Evolutionary conservation across 2,113 vertebrate genomes (phyloP), one percentile per base, ranked within the genome.

Genomic region (Ochotona curzoniae): DNA sequence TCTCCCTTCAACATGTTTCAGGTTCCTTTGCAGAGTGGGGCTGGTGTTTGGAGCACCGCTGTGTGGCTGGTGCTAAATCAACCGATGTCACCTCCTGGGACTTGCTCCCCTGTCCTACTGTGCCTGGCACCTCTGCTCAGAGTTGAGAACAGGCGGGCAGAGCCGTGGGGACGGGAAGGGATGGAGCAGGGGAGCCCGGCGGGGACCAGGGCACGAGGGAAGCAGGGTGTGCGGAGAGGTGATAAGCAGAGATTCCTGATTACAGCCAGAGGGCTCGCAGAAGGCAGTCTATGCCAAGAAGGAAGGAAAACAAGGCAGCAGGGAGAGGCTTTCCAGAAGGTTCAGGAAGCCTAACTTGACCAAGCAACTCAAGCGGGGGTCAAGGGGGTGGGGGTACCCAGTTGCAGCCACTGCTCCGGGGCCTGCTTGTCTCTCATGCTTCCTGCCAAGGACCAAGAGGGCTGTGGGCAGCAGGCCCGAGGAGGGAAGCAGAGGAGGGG

Each of bases 211-310:
- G 69, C 63, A 49, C 47, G 28, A 4, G 15, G 35, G 54, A 89
- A 87, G 71, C 51, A 11, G 44, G 2, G 28, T 75, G 81, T 71
- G 66, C 44, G 63, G 14, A 47, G 51, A 76, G 69, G 47, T 5
- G 83, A 87, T 49, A 89, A 30, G 35, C 51, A 83, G 23, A 80
- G 93, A 83, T 14, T 87, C 61, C 84, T 89, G 76, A 93, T 57
- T 75, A 75, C 78, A 51, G 11, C 76, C 32, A 86, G 70, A 75
- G 70, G 80, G 64, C 28, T 32, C 26, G 44, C 5, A 86, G 75
- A 78, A 91, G 44, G 47, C n/a, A 66, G 44, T 44, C 3, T 86
- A 70, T 76, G 73, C 87, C 76, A 63, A 85, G 69, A 10, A 94
- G 60, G 66, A 91, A 83, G 74, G 88, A 82, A 44, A 86, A 83